A percentile compares a stretch with the other conserved stretches of the same genome.
These are phyloP conservation scores for Gryllus bimaculatus DNA, from an alignment of 1,140 invertebrate species.

Conservation along the genomic window DNA sequence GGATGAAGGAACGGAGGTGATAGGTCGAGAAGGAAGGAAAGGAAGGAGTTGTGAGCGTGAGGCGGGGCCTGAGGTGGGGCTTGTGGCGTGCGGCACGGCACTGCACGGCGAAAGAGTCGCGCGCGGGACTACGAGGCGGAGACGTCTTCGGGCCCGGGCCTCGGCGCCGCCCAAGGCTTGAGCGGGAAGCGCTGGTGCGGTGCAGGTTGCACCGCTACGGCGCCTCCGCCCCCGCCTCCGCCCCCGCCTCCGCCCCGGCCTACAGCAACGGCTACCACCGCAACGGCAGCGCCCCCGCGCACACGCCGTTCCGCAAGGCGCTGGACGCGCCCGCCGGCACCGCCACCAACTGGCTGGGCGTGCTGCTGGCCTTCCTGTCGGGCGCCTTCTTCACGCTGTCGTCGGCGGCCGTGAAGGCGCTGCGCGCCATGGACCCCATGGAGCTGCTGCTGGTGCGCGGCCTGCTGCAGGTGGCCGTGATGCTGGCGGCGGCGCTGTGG, in stretches of 20 bases:
- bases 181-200: too few species aligned
- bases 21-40: too few species aligned
- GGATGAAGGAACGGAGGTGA: too few species aligned
- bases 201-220: neutral
- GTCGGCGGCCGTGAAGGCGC: conserved; percentile 39
- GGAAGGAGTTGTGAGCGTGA: too few species aligned
- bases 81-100: too few species aligned
- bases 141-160: too few species aligned
- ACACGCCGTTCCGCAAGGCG: neutral
- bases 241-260: too few species aligned
- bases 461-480: conserved; percentile 36
- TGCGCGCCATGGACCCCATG: conserved; percentile 40
- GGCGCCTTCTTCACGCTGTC: conserved; percentile 42
- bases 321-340: neutral
- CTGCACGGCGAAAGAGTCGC: too few species aligned
- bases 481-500: conserved; percentile 32
- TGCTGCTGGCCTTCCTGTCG: conserved; percentile 40
- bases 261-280: neutral
- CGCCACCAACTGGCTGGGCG: conserved; percentile 27
- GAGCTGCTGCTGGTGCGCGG: conserved; percentile 37
- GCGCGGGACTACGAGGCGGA: too few species aligned
- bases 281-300: neutral
- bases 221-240: too few species aligned
- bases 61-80: too few species aligned
- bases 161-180: too few species aligned